These are phyloP conservation scores for Sternarchorhynchus goeldii DNA, from an alignment of 2,797 vertebrate species.

Conservation along the genomic window DNA sequence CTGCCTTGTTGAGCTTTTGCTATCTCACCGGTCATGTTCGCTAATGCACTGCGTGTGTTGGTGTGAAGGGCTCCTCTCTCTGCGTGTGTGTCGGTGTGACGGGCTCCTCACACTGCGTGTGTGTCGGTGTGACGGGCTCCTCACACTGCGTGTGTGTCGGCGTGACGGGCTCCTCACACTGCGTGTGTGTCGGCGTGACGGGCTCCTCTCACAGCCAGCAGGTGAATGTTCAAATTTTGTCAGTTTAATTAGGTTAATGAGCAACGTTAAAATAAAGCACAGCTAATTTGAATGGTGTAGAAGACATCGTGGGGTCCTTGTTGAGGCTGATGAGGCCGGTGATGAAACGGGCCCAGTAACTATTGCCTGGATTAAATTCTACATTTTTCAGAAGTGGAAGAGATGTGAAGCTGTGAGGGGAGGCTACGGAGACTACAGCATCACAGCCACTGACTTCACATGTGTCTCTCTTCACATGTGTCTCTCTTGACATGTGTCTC, in stretches of 20 bases:
- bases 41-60: constrained; percentile 1
- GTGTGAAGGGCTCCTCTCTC: neutral
- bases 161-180: too few species aligned
- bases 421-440: neutral
- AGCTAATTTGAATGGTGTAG: too few species aligned
- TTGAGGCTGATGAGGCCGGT: too few species aligned
- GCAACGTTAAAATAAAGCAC: neutral
- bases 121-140: neutral
- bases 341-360: too few species aligned
- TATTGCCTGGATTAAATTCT: too few species aligned
- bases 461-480: neutral
- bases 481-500: too few species aligned
- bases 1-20: constrained; percentile 56
- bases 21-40: constrained; percentile 26
- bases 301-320: neutral
- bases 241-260: neutral
- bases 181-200: too few species aligned
- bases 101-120: too few species aligned
- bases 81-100: too few species aligned
- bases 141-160: neutral
- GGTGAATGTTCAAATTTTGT: neutral
- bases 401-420: constrained; percentile 20
- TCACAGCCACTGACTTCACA: neutral
- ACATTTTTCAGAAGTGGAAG: neutral
- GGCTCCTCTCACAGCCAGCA: constrained; percentile 31